Conservation (phyloP, 2,113 vertebrate genomes). For the Labeo rohita region DNA sequence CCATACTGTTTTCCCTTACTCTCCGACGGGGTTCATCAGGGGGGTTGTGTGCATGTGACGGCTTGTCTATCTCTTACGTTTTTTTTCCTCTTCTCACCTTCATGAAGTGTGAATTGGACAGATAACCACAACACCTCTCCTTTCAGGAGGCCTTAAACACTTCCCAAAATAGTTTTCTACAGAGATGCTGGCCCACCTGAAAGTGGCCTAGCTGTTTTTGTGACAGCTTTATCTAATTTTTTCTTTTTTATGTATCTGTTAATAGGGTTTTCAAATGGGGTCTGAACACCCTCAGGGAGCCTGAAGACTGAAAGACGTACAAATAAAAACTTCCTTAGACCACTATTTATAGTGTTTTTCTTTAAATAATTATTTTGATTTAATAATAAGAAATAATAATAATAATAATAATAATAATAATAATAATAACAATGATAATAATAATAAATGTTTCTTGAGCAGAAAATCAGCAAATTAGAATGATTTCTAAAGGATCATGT, state of each 20-base stretch:
- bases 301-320: neutral
- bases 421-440: too few relatives aligned
- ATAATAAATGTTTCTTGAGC: too few relatives aligned
- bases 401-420: too few relatives aligned
- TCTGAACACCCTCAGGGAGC: neutral
- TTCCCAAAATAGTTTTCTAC: conserved; percentile 33
- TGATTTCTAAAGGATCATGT: too few relatives aligned
- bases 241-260: neutral
- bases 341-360: neutral
- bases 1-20: conserved; percentile 4
- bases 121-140: conserved; percentile 53
- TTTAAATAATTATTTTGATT: neutral
- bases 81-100: conserved; percentile 53
- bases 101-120: conserved; percentile 69
- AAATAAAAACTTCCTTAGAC: neutral
- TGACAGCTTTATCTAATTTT: neutral
- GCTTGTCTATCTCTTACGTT: conserved; percentile 53
- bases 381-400: neutral
- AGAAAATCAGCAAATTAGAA: too few relatives aligned
- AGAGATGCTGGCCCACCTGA: conserved; percentile 30
- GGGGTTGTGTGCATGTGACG: conserved; percentile 28
- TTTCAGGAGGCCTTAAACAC: neutral
- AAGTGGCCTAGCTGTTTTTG: neutral
- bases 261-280: neutral
- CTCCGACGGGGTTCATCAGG: conserved; percentile 46